These are phyloP conservation scores for Microtus richardsoni DNA, from an alignment of 2,113 vertebrate species.

Conservation along the genomic window DNA sequence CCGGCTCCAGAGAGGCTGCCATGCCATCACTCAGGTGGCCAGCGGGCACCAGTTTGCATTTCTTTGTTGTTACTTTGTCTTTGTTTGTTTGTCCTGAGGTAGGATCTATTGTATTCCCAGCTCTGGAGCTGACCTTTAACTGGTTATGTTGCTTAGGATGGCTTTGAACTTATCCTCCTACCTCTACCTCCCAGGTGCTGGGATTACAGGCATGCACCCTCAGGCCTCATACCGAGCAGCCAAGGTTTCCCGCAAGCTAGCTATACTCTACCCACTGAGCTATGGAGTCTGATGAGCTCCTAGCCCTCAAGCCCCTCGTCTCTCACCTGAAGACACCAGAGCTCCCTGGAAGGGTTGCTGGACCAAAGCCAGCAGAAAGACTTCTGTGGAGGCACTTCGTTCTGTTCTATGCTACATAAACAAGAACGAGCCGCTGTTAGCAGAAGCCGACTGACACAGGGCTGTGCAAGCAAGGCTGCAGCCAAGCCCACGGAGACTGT, in stretches of 20 bases:
- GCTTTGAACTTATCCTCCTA: not conserved
- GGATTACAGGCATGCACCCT: too few species aligned
- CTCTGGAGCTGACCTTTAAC: not conserved
- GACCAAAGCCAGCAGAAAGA: not conserved
- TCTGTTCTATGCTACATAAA: not conserved
- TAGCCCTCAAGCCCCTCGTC: not conserved
- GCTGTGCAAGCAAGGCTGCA: not conserved
- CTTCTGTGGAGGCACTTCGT: not conserved
- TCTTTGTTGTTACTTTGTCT: not conserved
- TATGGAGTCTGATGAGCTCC: not conserved
- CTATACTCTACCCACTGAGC: not conserved
- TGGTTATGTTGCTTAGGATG: not conserved
- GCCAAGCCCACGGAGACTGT: not conserved
- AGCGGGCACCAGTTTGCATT: not conserved
- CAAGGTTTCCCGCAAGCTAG: too few species aligned
- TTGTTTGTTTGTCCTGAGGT: not conserved
- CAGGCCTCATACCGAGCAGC: too few species aligned
- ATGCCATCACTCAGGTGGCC: not conserved
- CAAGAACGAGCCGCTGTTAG: not conserved
- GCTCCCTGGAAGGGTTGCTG: not conserved
- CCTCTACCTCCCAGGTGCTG: not conserved
- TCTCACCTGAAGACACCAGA: not conserved
- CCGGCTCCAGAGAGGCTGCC: not conserved
- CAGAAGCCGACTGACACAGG: not conserved
- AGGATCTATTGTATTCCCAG: not conserved